Conservation (phyloP, 2,888 invertebrate species). For the Empis livida region DNA sequence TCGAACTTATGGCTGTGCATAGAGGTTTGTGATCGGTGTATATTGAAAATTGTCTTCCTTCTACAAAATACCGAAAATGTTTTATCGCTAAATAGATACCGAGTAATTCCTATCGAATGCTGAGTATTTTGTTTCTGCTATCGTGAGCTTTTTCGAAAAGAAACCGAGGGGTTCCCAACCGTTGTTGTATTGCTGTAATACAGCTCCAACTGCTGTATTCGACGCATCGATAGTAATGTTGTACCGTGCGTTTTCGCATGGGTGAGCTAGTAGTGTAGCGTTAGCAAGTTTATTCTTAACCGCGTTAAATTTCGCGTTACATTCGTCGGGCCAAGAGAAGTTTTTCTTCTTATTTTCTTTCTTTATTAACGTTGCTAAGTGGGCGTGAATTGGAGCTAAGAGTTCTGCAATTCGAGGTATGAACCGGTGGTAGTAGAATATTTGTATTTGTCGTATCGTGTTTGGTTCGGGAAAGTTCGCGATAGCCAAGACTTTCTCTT, state of each 20-base stretch:
- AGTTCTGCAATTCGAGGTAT: neutral
- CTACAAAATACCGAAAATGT: conserved; percentile 10
- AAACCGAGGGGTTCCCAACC: conserved; percentile 27
- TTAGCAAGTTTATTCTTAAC: neutral
- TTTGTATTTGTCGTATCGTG: neutral
- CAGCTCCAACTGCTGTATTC: conserved; percentile 5
- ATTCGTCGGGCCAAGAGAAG: neutral
- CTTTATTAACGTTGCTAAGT: neutral
- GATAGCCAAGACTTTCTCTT: no score
- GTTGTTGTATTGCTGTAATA: conserved; percentile 18
- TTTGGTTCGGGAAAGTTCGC: no score
- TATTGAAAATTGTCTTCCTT: no score
- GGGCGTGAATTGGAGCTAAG: conserved; percentile 1
- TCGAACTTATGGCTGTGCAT: no score
- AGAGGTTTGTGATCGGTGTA: no score
- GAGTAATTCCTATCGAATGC: conserved; percentile 28
- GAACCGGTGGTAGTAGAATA: neutral
- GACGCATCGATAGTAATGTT: conserved; percentile 2
- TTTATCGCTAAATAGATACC: conserved; percentile 23
- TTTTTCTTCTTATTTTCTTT: conserved; percentile 1
- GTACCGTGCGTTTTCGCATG: neutral
- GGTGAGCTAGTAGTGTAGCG: conserved; percentile 2
- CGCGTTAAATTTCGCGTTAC: neutral
- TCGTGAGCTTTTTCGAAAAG: conserved; percentile 22
- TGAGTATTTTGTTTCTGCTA: conserved; percentile 22